Evolutionary conservation across 1,140 invertebrate genomes (phyloP).

Genomic region (Leguminivora glycinivorella): DNA sequence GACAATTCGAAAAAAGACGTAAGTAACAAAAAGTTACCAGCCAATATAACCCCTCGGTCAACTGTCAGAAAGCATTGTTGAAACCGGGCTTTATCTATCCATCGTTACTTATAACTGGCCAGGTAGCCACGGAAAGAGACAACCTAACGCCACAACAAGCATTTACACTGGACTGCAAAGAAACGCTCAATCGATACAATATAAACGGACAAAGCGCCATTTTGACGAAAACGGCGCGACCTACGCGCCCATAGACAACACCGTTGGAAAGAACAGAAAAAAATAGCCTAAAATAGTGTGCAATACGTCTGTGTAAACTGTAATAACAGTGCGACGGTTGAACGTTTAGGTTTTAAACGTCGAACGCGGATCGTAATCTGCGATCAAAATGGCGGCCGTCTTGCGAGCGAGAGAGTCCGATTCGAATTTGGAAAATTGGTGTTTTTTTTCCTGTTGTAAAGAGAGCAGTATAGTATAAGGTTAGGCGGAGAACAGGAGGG

Average conservation of each 20-base stretch:
- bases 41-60: background rate
- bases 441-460: conserved; percentile 76
- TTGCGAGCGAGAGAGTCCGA: conserved; percentile 74
- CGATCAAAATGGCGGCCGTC: conserved; percentile 78
- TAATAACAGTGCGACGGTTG: conserved; percentile 47
- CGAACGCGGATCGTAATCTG: conserved; percentile 68
- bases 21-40: background rate
- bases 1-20: background rate
- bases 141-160: conserved; percentile 24
- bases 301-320: conserved; percentile 59
- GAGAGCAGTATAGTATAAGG: conserved; percentile 77
- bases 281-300: conserved; percentile 72
- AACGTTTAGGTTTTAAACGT: conserved; percentile 68
- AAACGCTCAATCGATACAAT: conserved; percentile 60
- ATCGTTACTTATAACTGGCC: background rate
- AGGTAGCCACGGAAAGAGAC: conserved; percentile 27
- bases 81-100: conserved; percentile 19
- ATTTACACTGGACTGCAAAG: conserved; percentile 23
- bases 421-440: conserved; percentile 78
- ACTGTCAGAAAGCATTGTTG: conserved; percentile 14
- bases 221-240: conserved; percentile 30
- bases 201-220: conserved; percentile 45
- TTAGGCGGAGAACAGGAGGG: conserved; percentile 64
- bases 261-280: conserved; percentile 63
- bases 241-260: conserved; percentile 36